phyloP scores from a whole-genome alignment of 2,113 vertebrate genomes.

The Sialia sialis region DNA sequence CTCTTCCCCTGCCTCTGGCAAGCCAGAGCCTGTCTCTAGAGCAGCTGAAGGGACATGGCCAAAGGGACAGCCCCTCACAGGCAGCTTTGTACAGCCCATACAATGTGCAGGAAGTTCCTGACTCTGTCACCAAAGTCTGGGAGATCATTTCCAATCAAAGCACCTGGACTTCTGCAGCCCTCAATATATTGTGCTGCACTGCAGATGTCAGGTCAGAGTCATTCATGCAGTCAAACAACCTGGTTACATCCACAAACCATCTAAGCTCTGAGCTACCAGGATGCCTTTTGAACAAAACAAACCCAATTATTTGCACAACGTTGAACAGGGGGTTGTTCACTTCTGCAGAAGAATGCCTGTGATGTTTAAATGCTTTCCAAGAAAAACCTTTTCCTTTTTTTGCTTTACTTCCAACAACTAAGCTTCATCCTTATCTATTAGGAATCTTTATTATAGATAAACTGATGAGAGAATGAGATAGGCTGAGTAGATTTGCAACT shows the following conservation, averaged over 20 bases:
- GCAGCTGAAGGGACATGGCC: background rate
- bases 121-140: background rate
- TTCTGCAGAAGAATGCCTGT: background rate
- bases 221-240: background rate
- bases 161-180: background rate
- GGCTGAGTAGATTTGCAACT: background rate
- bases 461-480: background rate
- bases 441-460: background rate
- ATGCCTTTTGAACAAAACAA: background rate
- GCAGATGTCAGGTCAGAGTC: background rate
- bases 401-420: background rate
- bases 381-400: background rate
- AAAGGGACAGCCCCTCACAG: accelerated
- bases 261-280: background rate
- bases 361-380: background rate
- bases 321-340: background rate
- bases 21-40: background rate
- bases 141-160: background rate
- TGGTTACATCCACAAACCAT: background rate
- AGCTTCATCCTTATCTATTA: background rate
- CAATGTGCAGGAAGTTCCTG: background rate
- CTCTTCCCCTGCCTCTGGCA: background rate
- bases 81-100: background rate
- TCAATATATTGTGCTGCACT: accelerated
- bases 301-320: background rate